Percentiles rank a stretch among this genome's conserved stretches.
These are phyloP conservation scores for Sesamia nonagrioides DNA, from an alignment of 1,140 invertebrate species.

Conservation along the genomic window DNA sequence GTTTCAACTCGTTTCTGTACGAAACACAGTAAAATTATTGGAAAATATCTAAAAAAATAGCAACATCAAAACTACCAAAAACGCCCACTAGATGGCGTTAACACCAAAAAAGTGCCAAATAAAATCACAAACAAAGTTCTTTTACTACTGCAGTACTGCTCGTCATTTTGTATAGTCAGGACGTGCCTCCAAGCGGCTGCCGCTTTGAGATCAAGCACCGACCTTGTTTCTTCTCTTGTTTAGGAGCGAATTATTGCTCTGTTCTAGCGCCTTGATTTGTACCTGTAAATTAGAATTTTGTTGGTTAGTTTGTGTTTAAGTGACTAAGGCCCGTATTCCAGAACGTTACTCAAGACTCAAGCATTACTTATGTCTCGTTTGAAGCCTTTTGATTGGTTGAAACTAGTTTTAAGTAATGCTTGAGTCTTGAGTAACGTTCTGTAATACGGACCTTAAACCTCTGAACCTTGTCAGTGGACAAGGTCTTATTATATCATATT, in stretches of 20 bases:
- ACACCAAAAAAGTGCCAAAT: not conserved
- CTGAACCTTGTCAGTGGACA: too few relatives aligned
- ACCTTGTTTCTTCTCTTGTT: constrained; percentile 94
- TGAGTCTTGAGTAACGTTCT: too few relatives aligned
- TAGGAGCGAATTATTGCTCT: constrained; percentile 96
- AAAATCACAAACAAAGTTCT: not conserved
- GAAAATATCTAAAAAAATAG: not conserved
- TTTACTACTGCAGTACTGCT: not conserved
- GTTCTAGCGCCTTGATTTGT: constrained; percentile 95
- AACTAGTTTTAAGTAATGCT: too few relatives aligned
- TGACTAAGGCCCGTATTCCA: too few relatives aligned
- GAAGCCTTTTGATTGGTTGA: too few relatives aligned
- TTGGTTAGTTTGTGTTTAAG: not conserved
- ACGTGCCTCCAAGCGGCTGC: not conserved
- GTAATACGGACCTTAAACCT: too few relatives aligned
- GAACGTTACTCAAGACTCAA: too few relatives aligned
- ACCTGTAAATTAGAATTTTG: constrained; percentile 85
- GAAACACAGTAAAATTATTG: not conserved
- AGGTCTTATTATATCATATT: too few relatives aligned
- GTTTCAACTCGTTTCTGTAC: too few relatives aligned
- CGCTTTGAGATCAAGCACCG: constrained; percentile 72
- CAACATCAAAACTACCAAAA: not conserved
- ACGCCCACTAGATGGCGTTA: not conserved
- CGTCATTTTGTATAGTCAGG: constrained; percentile 1
- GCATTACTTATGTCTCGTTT: too few relatives aligned